Evolutionary conservation across 2,113 vertebrate species (phyloP).

Genomic region (Emydura subglobosa): DNA sequence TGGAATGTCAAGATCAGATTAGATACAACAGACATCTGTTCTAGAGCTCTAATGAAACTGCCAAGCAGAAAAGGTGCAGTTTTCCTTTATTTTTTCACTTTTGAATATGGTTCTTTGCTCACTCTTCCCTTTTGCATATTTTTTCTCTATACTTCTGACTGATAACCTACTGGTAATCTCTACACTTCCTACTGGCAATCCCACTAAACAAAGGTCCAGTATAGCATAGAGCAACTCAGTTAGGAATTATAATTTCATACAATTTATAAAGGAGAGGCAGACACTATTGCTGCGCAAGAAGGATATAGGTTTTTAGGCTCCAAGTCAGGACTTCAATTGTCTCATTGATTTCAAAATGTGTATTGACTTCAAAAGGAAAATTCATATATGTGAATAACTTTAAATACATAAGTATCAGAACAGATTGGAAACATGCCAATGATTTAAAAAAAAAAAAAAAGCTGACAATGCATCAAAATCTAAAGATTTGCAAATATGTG

Average conservation of each 20-base stretch:
- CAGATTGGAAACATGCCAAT: too few species aligned
- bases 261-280: background rate
- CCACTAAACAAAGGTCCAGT: too few species aligned
- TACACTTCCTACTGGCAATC: too few species aligned
- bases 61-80: slow-evolving; percentile 1
- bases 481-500: too few species aligned
- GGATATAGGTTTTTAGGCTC: background rate
- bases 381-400: too few species aligned
- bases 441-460: too few species aligned
- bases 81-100: background rate
- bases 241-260: background rate
- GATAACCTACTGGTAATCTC: too few species aligned
- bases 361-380: background rate
- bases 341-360: background rate
- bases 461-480: too few species aligned
- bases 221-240: background rate
- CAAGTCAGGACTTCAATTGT: background rate
- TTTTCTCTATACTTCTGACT: background rate
- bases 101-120: background rate
- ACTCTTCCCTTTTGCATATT: background rate
- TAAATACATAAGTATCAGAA: too few species aligned
- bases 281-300: background rate
- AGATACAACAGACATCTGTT: slow-evolving; percentile 67
- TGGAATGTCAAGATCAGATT: slow-evolving; percentile 65
- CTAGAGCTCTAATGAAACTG: slow-evolving; percentile 59